These are phyloP conservation scores for Cantharis rustica DNA, from an alignment of 2,888 invertebrate species.

Conservation along the genomic window DNA sequence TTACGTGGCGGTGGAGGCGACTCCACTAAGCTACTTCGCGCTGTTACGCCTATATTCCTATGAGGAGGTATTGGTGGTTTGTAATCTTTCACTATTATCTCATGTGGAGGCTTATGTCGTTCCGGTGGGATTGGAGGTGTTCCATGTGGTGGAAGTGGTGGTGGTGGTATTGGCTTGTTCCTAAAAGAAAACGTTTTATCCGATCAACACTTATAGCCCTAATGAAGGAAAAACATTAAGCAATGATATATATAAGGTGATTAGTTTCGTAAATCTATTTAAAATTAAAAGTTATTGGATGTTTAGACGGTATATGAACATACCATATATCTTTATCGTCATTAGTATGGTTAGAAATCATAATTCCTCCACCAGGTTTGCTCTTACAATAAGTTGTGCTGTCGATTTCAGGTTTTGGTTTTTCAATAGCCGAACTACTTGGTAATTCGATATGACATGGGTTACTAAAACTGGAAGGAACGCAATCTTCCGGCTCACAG, in stretches of 20 bases:
- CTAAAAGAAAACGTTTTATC: slow-evolving; percentile 37
- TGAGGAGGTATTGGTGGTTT: slow-evolving; percentile 89
- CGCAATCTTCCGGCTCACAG: slow-evolving; percentile 67
- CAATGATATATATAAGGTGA: no score
- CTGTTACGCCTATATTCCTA: slow-evolving; percentile 62
- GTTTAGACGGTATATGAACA: slow-evolving; percentile 25
- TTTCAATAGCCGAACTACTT: slow-evolving; percentile 34
- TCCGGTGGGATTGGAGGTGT: slow-evolving; percentile 47
- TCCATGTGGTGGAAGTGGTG: slow-evolving; percentile 61
- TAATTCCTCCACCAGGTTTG: slow-evolving; percentile 40
- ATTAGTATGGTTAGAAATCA: slow-evolving; percentile 43
- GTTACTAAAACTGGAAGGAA: slow-evolving; percentile 71
- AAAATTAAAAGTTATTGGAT: background rate
- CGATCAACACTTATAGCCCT: background rate
- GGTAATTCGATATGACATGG: slow-evolving; percentile 74
- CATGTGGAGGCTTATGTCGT: slow-evolving; percentile 43
- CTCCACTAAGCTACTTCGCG: slow-evolving; percentile 16
- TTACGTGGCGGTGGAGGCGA: slow-evolving; percentile 44
- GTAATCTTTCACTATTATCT: slow-evolving; percentile 63
- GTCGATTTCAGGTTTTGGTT: slow-evolving; percentile 59
- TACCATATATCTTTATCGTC: slow-evolving; percentile 50
- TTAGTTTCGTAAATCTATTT: background rate
- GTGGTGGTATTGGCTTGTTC: slow-evolving; percentile 53
- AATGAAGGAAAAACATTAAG: background rate
- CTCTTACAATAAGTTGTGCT: slow-evolving; percentile 75